A percentile compares a stretch with the other conserved stretches of the same genome.
Evolutionary conservation across 2,113 vertebrate genomes (phyloP).

Genomic region (Atlantisia rogersi): DNA sequence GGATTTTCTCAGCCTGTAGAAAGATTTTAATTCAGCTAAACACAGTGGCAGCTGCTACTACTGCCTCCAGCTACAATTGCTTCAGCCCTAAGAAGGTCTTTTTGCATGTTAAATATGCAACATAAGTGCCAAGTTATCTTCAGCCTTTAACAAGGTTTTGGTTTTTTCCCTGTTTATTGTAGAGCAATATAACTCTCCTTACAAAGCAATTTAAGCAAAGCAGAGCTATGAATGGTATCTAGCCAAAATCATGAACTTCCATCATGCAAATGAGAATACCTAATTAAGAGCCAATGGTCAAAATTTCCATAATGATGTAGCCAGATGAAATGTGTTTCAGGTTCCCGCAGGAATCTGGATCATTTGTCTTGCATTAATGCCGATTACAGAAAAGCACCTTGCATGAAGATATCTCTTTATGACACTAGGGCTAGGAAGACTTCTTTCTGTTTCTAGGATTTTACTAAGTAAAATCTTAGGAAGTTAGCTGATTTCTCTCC

Average conservation of each 20-base stretch:
- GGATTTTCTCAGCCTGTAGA: slow-evolving; percentile 3
- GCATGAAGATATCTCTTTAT: background rate
- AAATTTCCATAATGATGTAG: slow-evolving; percentile 67
- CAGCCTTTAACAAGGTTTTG: background rate
- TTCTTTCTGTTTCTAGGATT: background rate
- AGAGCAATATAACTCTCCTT: background rate
- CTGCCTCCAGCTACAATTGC: background rate
- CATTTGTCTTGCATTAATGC: slow-evolving; percentile 51
- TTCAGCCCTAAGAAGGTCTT: background rate
- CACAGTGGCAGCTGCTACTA: background rate
- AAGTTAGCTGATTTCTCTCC: background rate
- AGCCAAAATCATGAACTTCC: slow-evolving; percentile 58
- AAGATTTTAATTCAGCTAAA: slow-evolving; percentile 34
- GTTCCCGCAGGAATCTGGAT: slow-evolving; percentile 42
- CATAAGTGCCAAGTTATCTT: slow-evolving; percentile 16
- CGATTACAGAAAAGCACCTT: slow-evolving; percentile 37
- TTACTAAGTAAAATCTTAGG: background rate
- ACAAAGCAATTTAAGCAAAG: slow-evolving; percentile 16
- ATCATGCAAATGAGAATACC: slow-evolving; percentile 58
- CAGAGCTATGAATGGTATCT: background rate
- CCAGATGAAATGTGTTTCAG: slow-evolving; percentile 46
- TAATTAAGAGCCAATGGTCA: slow-evolving; percentile 70
- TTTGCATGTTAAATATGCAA: slow-evolving; percentile 43
- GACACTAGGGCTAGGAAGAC: background rate
- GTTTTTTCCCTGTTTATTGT: background rate